Conservation (phyloP, 2,113 vertebrate species). For the Trichechus manatus region DNA sequence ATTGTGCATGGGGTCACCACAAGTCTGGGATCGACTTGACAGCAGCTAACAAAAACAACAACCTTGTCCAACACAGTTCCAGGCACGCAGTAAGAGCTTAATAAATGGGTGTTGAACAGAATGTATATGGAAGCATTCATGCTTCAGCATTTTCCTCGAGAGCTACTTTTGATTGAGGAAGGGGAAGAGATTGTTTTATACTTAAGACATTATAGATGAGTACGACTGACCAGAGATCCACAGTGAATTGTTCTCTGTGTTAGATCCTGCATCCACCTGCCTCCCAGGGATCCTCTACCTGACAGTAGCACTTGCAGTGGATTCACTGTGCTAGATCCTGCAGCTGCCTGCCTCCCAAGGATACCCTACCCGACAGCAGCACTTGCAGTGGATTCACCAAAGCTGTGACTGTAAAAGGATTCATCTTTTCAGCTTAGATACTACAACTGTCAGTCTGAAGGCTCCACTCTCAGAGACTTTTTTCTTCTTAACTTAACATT, state of each 20-base stretch:
- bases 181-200: background rate
- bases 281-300: background rate
- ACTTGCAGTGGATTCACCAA: background rate
- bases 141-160: background rate
- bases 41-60: background rate
- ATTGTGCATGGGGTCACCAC: background rate
- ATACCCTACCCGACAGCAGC: accelerated
- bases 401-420: constrained; percentile 34
- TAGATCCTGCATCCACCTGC: background rate
- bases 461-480: background rate
- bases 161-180: background rate
- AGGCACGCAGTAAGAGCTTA: background rate
- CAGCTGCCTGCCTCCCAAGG: background rate
- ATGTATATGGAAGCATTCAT: background rate
- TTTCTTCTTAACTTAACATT: background rate
- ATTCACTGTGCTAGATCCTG: background rate
- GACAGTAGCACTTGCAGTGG: background rate
- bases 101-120: background rate
- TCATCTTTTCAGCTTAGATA: constrained; percentile 36
- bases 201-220: background rate
- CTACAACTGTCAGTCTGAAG: constrained; percentile 9
- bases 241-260: background rate
- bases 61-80: background rate
- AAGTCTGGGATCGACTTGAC: too few species aligned
- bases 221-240: background rate